Evolutionary conservation across 2,888 invertebrate species (phyloP).

Genomic region (Apodemia mormo): DNA sequence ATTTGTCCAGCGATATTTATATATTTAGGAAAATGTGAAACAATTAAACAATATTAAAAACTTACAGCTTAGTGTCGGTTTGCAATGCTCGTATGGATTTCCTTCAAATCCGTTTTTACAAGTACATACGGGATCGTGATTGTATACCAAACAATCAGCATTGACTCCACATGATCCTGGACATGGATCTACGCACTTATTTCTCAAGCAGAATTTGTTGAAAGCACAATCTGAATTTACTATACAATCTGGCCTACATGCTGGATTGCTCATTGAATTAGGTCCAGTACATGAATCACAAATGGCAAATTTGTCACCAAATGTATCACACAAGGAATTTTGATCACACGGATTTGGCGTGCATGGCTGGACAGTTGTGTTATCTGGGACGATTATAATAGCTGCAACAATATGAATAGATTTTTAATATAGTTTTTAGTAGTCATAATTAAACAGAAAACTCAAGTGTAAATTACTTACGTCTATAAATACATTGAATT

Average conservation of each 20-base stretch:
- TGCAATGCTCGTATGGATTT: slow-evolving; percentile 90
- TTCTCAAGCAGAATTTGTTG: slow-evolving; percentile 87
- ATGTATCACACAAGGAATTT: slow-evolving; percentile 85
- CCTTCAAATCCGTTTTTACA: slow-evolving; percentile 86
- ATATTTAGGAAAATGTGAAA: not conserved
- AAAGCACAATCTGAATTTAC: slow-evolving; percentile 90
- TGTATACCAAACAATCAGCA: slow-evolving; percentile 86
- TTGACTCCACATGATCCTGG: slow-evolving; percentile 90
- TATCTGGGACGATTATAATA: slow-evolving; percentile 78
- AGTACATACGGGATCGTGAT: slow-evolving; percentile 87
- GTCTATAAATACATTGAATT: slow-evolving; percentile 85
- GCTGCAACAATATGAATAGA: slow-evolving; percentile 58
- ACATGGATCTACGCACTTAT: slow-evolving; percentile 89
- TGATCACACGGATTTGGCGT: slow-evolving; percentile 89
- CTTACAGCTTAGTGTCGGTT: slow-evolving; percentile 80
- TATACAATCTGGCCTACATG: slow-evolving; percentile 91
- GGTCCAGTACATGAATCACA: slow-evolving; percentile 89
- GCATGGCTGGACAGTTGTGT: slow-evolving; percentile 86
- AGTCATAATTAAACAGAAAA: slow-evolving; percentile 4
- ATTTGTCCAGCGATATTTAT: too few species aligned
- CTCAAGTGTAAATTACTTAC: slow-evolving; percentile 53
- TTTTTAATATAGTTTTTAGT: not conserved
- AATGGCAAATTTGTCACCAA: slow-evolving; percentile 88
- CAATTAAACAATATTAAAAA: slow-evolving; percentile 30
- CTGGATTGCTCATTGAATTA: slow-evolving; percentile 85